Evolutionary conservation across 2,888 invertebrate genomes (phyloP), one percentile per base, ranked within the genome.

Genomic region (Idaea straminata): DNA sequence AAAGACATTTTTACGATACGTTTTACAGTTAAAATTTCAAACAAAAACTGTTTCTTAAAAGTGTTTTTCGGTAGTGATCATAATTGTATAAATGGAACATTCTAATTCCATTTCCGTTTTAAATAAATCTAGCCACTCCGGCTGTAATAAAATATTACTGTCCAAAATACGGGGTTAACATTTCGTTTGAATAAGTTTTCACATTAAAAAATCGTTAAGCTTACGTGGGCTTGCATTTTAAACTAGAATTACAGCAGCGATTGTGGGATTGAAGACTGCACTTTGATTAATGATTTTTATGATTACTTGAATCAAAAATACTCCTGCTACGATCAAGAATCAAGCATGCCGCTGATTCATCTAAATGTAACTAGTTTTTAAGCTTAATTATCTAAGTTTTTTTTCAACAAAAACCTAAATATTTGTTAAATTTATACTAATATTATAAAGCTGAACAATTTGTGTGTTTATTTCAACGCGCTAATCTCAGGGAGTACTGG

Each of bases 151-250:
- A 67, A 64, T 62, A 61, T 64, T 61, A 64, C 60, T 57, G 59
- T 34, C 34, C 10, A 25, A 62, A 66, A 64, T 16, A 66, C 64
- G 61, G 65, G 65, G 65, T 61, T 65, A 61, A 65, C 64, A 66
- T 67, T 69, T 59, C 62, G 66, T 67, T 58, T 68, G 66, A 70
- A 76, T 77, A 77, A 16, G 34, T 47, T 47, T 38, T 38, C 61
- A 47, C 61, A 38, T 61, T 61, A 61, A 59, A 64, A 61, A 61
- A 35, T 57, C 61, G 25, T 64, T 61, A 58, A 64, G 61, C 57
- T 63, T 66, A 66, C 66, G 35, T 61, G 66, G 38, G 63, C 36
- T 36, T 66, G 66, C 65, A 66, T 66, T 47, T 47, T 47, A 47
- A 13, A 47, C 7, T 47, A 10, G 47, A 47, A 47, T 47, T 47